Percentiles rank a stretch among this genome's conserved stretches.
phyloP scores from a whole-genome alignment of 2,888 invertebrate genomes.

The Noctua comes region DNA sequence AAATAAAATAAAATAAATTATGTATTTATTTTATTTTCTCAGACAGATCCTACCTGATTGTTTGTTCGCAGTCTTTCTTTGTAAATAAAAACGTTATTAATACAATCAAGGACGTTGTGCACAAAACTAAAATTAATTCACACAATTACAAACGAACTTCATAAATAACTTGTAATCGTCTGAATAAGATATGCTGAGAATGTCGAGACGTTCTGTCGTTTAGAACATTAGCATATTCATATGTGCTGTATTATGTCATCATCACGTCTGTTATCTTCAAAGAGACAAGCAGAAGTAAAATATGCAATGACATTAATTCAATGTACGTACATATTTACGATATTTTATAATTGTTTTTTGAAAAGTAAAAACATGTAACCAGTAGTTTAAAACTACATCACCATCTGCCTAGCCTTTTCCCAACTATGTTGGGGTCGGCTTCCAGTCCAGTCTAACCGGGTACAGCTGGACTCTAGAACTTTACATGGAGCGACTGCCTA shows the following conservation, averaged over 20 bases:
- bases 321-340: neutral
- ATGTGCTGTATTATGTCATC: neutral
- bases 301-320: neutral
- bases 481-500: too few species aligned
- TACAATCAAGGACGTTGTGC: too few species aligned
- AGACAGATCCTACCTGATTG: neutral
- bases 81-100: neutral
- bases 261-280: neutral
- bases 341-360: too few species aligned
- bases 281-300: neutral
- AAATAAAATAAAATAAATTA: too few species aligned
- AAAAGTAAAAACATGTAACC: too few species aligned
- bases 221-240: neutral
- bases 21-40: too few species aligned
- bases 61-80: neutral
- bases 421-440: too few species aligned
- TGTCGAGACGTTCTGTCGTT: neutral
- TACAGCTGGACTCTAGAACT: too few species aligned
- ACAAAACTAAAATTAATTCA: neutral
- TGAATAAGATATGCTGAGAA: neutral
- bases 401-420: too few species aligned
- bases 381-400: too few species aligned
- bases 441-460: too few species aligned
- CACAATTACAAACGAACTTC: neutral
- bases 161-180: neutral